Conservation (phyloP, 2,113 vertebrate genomes). For the zebrafish (Danio rerio) region DNA sequence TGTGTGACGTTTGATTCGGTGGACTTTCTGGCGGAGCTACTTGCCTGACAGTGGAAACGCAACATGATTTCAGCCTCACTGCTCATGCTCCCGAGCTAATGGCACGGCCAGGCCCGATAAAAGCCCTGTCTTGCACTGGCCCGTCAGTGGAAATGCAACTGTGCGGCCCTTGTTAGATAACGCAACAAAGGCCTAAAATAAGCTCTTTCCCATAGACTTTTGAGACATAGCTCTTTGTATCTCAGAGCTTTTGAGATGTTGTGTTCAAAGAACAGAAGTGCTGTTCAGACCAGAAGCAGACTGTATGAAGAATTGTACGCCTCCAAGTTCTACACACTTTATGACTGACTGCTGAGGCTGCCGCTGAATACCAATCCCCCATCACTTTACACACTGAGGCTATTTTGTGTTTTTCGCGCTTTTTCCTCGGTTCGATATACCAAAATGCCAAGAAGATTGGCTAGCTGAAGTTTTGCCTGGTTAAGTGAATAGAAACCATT, state of each 20-base stretch:
- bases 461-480: not conserved
- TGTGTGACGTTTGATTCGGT: too few species aligned
- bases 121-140: too few species aligned
- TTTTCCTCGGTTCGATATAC: not conserved
- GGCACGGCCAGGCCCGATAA: too few species aligned
- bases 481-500: not conserved
- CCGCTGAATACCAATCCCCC: conserved; percentile 44
- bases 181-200: too few species aligned
- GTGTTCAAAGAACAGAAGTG: conserved; percentile 54
- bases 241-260: conserved; percentile 30
- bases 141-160: too few species aligned
- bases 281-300: conserved; percentile 46
- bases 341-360: conserved; percentile 19
- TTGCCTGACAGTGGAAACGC: too few species aligned
- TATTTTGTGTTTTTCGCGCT: not conserved
- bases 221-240: conserved; percentile 49
- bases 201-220: not conserved
- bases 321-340: conserved; percentile 49
- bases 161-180: too few species aligned
- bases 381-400: conserved; percentile 19
- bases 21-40: too few species aligned
- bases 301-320: conserved; percentile 51
- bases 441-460: not conserved
- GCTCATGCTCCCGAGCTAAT: too few species aligned
- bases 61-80: too few species aligned